Base-by-base conservation (phyloP, 2,888 invertebrate species). In the Macrosiphum euphorbiae region DNA sequence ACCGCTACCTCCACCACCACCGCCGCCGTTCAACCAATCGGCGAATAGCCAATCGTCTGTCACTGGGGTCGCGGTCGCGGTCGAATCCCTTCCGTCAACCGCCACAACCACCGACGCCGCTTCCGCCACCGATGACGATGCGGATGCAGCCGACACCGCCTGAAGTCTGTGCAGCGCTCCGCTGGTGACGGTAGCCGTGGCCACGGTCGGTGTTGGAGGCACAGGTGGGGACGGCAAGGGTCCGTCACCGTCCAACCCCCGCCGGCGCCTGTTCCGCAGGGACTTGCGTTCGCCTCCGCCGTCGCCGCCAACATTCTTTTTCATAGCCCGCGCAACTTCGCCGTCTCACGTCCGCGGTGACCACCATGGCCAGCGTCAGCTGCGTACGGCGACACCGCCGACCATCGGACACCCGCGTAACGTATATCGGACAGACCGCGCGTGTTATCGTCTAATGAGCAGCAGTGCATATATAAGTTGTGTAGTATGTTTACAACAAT, bases 11-110 rank as follows among this genome's bases (percentile, higher is more conserved):
- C 88, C 84, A 55, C 88, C 47, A 26, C 50, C 44, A 2, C 91
- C 91, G 10, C 86, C 35, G 61, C 86, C 50, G 87, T 90, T 90
- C 67, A 94, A 85, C 94, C 94, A 94, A 50, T 90, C 94, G 86
- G 61, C 94, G 61, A 94, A 94, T 67, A 94, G 90, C 94, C 94
- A 94, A 94, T 94, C 94, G 90, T 94, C 93, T 7, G 92, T 50
- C 11, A 86, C 86, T 84, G 85, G 20, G 10, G 55, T 16, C 52
- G 52, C 52, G 84, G n/a, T 10, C 35, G 50, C 20, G 4, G 41
- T 5, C 50, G 61, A 13, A 35, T 92, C 92, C 84, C 90, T 90
- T 11, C 86, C 92, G 85, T 50, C 92, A 8, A 58, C 87, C 28
- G 78, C 1, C 26, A 47, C 35, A 10, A 26, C 84, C 28, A 28